Percentiles rank a stretch among this genome's conserved stretches.
Conservation (phyloP, 2,888 invertebrate species). For the Leucania comma region DNA sequence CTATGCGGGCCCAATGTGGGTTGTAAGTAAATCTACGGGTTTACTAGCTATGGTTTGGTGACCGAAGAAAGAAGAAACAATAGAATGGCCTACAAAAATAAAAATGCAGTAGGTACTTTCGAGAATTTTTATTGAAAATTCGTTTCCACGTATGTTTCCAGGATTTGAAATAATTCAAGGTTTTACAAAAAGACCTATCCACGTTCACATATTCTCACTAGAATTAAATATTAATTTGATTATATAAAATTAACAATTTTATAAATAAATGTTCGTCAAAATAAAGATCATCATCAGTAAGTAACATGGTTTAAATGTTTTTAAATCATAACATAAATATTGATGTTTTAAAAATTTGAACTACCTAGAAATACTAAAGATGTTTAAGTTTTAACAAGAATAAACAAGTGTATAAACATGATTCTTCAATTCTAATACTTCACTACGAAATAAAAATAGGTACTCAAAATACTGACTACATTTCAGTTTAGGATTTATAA, state of each 20-base stretch:
- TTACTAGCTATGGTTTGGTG: neutral
- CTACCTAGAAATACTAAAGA: slow-evolving; percentile 1
- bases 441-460: slow-evolving; percentile 34
- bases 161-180: slow-evolving; percentile 21
- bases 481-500: slow-evolving; percentile 4
- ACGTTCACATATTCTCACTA: slow-evolving; percentile 15
- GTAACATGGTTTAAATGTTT: slow-evolving; percentile 26
- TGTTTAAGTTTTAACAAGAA: slow-evolving; percentile 16
- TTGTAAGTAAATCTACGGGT: too few relatives aligned
- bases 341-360: neutral
- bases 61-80: neutral
- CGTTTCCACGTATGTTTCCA: slow-evolving; percentile 17
- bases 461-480: slow-evolving; percentile 17
- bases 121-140: slow-evolving; percentile 55
- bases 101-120: slow-evolving; percentile 29
- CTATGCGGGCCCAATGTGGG: too few relatives aligned
- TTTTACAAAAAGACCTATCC: slow-evolving; percentile 15
- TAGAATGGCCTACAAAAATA: neutral
- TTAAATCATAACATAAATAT: neutral
- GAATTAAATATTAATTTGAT: slow-evolving; percentile 5
- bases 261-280: slow-evolving; percentile 6
- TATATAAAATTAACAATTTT: neutral
- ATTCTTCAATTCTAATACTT: slow-evolving; percentile 18
- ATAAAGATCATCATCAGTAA: neutral
- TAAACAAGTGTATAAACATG: slow-evolving; percentile 20